phyloP scores from a whole-genome alignment of 1,140 invertebrate genomes.

The Eumeta japonica region DNA sequence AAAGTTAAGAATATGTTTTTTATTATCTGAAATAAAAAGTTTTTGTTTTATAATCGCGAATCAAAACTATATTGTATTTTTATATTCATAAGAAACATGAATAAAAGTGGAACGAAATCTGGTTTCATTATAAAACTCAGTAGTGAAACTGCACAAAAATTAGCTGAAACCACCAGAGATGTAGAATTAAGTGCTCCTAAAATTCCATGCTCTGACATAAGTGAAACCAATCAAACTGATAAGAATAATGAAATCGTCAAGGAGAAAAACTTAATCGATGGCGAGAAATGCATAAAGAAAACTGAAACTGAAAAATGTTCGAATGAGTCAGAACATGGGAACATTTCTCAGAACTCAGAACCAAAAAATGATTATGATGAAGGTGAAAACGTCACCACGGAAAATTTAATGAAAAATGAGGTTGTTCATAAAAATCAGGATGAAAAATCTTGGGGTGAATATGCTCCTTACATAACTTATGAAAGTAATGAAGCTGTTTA shows the following conservation, averaged over 20 bases:
- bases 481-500: constrained; percentile 71
- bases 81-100: too few relatives aligned
- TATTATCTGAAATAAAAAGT: too few relatives aligned
- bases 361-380: too few relatives aligned
- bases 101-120: constrained; percentile 16
- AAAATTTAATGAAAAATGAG: too few relatives aligned
- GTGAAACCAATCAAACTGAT: background rate
- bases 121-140: constrained; percentile 51
- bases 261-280: constrained; percentile 3
- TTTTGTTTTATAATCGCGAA: too few relatives aligned
- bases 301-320: background rate
- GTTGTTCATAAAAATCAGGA: too few relatives aligned
- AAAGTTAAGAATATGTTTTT: too few relatives aligned
- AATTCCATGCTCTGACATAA: background rate
- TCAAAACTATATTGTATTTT: too few relatives aligned
- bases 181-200: background rate
- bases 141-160: constrained; percentile 43
- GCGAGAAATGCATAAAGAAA: constrained; percentile 4
- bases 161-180: constrained; percentile 38
- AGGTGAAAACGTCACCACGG: too few relatives aligned
- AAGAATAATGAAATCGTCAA: background rate
- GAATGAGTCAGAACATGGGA: too few relatives aligned
- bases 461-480: constrained; percentile 57
- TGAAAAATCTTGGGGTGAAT: constrained; percentile 29
- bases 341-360: too few relatives aligned